Conservation (phyloP, 2,797 vertebrate species). For the Cetoscarus ocellatus region DNA sequence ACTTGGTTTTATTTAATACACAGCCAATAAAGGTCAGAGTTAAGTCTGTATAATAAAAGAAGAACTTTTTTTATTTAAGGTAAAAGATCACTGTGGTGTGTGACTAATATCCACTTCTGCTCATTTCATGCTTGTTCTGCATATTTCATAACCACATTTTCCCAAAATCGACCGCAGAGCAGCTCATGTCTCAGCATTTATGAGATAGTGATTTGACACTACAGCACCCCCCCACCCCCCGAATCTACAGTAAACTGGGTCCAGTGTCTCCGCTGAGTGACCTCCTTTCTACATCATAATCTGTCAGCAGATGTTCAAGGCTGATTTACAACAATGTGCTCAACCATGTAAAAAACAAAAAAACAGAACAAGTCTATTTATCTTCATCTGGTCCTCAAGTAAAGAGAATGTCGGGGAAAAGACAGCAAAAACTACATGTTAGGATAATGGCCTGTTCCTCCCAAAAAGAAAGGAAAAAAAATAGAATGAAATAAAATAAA, state of each 20-base stretch:
- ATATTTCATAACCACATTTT: neutral
- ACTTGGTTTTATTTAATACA: neutral
- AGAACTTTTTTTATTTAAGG: neutral
- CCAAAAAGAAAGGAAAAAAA: too few relatives aligned
- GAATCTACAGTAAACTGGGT: neutral
- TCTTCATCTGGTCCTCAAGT: conserved; percentile 12
- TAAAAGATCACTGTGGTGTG: neutral
- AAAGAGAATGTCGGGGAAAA: neutral
- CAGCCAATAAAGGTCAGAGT: neutral
- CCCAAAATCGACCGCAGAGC: neutral
- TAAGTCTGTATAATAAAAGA: neutral
- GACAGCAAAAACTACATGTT: neutral
- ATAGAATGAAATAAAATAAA: too few relatives aligned
- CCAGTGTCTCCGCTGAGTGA: conserved; percentile 23
- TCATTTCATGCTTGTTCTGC: neutral
- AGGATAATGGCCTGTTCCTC: neutral
- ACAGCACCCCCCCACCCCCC: neutral
- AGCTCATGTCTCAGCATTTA: neutral
- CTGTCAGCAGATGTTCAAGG: conserved; percentile 42
- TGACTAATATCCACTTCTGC: neutral
- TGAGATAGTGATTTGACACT: neutral
- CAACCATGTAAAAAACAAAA: conserved; percentile 33
- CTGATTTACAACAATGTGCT: conserved; percentile 28
- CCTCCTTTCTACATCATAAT: conserved; percentile 52
- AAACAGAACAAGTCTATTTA: conserved; percentile 22